These are phyloP conservation scores for Dicerorhinus sumatrensis DNA, from an alignment of 2,113 vertebrate genomes.

Conservation along the genomic window DNA sequence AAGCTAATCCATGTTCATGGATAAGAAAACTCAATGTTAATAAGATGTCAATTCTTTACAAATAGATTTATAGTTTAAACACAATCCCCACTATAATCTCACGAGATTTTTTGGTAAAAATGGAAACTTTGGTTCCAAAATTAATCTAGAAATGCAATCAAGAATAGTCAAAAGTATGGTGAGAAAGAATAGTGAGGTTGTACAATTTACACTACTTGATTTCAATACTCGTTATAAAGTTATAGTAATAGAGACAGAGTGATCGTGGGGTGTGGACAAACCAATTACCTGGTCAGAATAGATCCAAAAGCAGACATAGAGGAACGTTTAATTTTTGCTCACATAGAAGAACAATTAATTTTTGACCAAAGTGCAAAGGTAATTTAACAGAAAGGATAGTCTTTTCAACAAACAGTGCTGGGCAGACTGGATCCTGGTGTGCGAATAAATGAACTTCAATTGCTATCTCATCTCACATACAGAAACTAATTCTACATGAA, in stretches of 20 bases:
- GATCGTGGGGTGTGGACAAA: neutral
- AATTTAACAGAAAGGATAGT: neutral
- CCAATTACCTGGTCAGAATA: neutral
- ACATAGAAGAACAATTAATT: neutral
- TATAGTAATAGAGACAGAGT: neutral
- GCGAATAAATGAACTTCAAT: neutral
- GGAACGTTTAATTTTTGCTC: neutral
- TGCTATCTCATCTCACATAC: neutral
- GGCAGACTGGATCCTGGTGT: neutral
- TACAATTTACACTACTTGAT: neutral
- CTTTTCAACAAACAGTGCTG: neutral
- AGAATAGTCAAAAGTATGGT: neutral
- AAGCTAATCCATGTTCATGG: neutral
- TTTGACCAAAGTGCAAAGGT: neutral
- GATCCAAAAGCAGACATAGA: neutral
- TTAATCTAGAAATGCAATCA: neutral
- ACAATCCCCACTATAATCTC: neutral
- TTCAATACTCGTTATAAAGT: neutral
- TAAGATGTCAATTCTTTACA: neutral
- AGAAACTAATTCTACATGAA: constrained; percentile 6
- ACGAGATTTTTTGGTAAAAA: neutral
- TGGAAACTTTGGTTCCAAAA: neutral
- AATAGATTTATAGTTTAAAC: neutral
- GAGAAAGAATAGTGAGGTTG: neutral
- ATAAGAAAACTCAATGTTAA: neutral